Evolutionary conservation across 2,888 invertebrate species (phyloP).

Genomic region (Chydorus sphaericus): DNA sequence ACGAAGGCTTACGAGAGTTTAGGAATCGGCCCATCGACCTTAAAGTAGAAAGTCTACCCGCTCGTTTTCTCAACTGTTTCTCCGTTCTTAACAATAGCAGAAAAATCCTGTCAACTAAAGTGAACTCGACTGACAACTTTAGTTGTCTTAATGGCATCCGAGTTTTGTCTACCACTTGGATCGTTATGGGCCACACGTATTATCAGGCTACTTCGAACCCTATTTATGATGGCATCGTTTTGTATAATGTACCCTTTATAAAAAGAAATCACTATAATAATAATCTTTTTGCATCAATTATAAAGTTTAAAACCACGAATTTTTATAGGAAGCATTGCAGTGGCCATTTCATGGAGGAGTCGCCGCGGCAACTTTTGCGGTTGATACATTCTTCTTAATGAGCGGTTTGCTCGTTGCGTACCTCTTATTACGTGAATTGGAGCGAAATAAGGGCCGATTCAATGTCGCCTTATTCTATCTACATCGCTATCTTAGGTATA

Average conservation of each 20-base stretch:
- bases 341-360: constrained; percentile 49
- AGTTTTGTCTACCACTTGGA: constrained; percentile 1
- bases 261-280: too few relatives aligned
- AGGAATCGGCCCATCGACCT: background rate
- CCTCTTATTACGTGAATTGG: constrained; percentile 4
- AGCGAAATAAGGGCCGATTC: constrained; percentile 3
- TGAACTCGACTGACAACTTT: background rate
- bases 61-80: background rate
- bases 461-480: constrained; percentile 8
- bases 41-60: background rate
- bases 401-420: constrained; percentile 26
- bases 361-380: constrained; percentile 69
- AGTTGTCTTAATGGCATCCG: constrained; percentile 2
- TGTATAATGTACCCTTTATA: too few relatives aligned
- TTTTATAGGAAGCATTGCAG: background rate
- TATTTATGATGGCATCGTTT: too few relatives aligned
- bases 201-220: background rate
- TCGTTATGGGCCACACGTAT: constrained; percentile 3
- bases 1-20: background rate
- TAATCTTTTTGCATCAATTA: too few relatives aligned
- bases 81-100: background rate
- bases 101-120: background rate
- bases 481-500: constrained; percentile 23
- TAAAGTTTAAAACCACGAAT: too few relatives aligned
- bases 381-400: constrained; percentile 74